Percentiles rank a stretch among this genome's conserved stretches.
phyloP scores from a whole-genome alignment of 2,888 invertebrate genomes.

The Conomelus anceps region DNA sequence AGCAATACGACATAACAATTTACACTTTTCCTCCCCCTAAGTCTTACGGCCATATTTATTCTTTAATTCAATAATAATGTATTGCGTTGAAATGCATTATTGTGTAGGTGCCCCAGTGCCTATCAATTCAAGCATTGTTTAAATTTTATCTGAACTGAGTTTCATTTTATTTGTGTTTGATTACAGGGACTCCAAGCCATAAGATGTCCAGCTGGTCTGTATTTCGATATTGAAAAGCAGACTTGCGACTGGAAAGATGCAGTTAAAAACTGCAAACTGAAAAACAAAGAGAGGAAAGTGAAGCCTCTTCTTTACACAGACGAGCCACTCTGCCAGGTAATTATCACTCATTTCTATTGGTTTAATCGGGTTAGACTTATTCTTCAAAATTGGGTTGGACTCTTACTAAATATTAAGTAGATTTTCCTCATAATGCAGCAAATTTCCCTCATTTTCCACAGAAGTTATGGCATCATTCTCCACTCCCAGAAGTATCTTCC shows the following conservation, averaged over 20 bases:
- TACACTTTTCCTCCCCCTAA: too few species aligned
- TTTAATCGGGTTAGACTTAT: not conserved
- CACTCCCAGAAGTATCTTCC: too few species aligned
- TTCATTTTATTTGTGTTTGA: constrained; percentile 12
- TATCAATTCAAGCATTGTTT: too few species aligned
- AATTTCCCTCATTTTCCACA: too few species aligned
- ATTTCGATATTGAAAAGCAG: constrained; percentile 90
- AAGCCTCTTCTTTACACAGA: constrained; percentile 83
- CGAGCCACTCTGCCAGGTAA: constrained; percentile 67
- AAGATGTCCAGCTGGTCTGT: constrained; percentile 85
- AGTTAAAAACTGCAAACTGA: constrained; percentile 86
- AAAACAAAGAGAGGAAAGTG: constrained; percentile 80
- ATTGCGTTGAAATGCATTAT: too few species aligned
- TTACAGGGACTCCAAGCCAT: constrained; percentile 83
- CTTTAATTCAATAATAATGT: too few species aligned
- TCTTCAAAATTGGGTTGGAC: not conserved
- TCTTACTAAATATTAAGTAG: too few species aligned
- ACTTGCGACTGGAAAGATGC: constrained; percentile 92
- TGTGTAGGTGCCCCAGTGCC: too few species aligned
- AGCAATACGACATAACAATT: too few species aligned
- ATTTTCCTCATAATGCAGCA: too few species aligned
- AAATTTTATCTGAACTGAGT: not conserved
- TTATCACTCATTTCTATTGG: not conserved
- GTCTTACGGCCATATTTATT: too few species aligned
- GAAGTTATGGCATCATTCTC: too few species aligned